A percentile compares a stretch with the other conserved stretches of the same genome.
Evolutionary conservation across 1,140 invertebrate genomes (phyloP).

Genomic region (Tetragnatha versicolor): DNA sequence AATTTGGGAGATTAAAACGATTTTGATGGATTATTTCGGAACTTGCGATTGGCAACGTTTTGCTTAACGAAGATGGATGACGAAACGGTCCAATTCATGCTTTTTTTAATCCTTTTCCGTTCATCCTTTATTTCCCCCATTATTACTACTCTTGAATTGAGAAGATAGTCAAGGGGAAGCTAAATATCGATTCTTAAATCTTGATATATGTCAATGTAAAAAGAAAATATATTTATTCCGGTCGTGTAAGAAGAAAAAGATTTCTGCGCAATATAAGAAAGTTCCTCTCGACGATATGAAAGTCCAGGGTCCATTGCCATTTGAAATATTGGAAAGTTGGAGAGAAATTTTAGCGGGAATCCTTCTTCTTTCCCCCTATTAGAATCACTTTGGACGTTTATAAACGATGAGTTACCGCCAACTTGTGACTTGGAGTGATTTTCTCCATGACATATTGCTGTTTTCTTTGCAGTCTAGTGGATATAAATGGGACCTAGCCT

Average conservation of each 20-base stretch:
- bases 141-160: neutral
- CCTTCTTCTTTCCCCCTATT: neutral
- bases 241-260: neutral
- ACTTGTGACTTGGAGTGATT: neutral
- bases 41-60: slow-evolving; percentile 25
- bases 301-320: neutral
- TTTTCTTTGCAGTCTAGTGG: no score
- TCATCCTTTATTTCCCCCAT: neutral
- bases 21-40: slow-evolving; percentile 22
- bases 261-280: neutral
- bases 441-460: no score
- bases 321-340: slow-evolving; percentile 12
- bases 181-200: slow-evolving; percentile 2
- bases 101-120: neutral
- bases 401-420: slow-evolving; percentile 1
- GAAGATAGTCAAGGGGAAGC: slow-evolving; percentile 1
- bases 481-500: no score
- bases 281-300: neutral
- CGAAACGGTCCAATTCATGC: slow-evolving; percentile 8
- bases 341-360: neutral
- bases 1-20: slow-evolving; percentile 26
- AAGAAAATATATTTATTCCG: slow-evolving; percentile 15
- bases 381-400: slow-evolving; percentile 4
- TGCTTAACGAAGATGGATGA: slow-evolving; percentile 22
- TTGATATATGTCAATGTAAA: slow-evolving; percentile 12